Evolutionary conservation across 2,888 invertebrate species (phyloP), one percentile per base, ranked within the genome.

Genomic region (Willowsia nigromaculata): DNA sequence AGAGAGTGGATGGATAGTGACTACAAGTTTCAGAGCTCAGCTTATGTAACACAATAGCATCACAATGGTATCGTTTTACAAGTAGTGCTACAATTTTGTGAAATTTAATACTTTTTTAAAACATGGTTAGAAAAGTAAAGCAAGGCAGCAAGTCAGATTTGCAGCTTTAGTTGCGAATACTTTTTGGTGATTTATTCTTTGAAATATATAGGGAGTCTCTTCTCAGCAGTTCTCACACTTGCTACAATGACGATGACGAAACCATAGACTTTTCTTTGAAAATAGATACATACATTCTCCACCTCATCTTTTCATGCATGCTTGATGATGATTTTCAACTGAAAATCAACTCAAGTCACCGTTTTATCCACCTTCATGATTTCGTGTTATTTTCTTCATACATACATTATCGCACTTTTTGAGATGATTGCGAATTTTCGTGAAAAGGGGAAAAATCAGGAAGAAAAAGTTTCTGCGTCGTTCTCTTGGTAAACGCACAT

Each of bases 121-220:
- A 18, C 53, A 53, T n/a, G 6, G 53, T 53, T 53, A 4, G n/a
- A 53, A 53, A 53, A 53, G 18, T 4, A 13, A 53, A 33, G 33
- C 15, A 33, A 33, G 27, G 15, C n/a, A n/a, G n/a, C 15, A n/a
- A 27, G 62, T 27, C 65, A 65, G 65, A 65, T 65, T 30, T 65
- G 15, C 65, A 33, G 13, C 13, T n/a, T n/a, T 53, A 18, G n/a
- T n/a, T 53, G n/a, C 53, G 22, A n/a, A 53, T 53, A 59, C 37
- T 71, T 37, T 71, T 71, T 43, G 7, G 40, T 71, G 43, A 43
- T 71, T 71, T 71, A 71, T 71, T 71, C 22, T 37, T 68, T 37
- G 18, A 37, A 18, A n/a, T 62, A 40, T 5, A 7, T 18, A 3
- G 59, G 59, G n/a, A 59, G 25, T 5, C 6, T 25, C 59, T 2